Base-by-base conservation (phyloP, 2,888 invertebrate species). In the Syrphus vitripennis region DNA sequence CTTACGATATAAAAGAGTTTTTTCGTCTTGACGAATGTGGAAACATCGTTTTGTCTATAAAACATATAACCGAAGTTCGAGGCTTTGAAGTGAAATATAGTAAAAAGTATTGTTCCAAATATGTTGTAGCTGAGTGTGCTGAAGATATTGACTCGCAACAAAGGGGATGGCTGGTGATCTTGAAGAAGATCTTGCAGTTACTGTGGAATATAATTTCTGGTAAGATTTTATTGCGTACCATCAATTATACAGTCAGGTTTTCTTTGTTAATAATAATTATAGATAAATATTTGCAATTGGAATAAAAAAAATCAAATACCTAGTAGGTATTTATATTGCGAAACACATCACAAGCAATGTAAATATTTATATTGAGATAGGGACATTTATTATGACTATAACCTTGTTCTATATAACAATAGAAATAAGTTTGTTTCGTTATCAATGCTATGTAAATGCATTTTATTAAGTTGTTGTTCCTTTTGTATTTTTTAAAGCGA, bases 1-100 rank as follows among this genome's bases (percentile, higher is more conserved):
- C 91, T 70, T 92, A 91, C 57, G 92, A 92, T 78, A 90, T 92
- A 72, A 90, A 90, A 78, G 89, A 91, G 88, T 92, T 91, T 90
- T 93, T 93, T 88, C 92, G 91, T 63, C 90, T 93, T 67, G 91
- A 92, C 88, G 92, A 93, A 59, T 88, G 90, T 79, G 92, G 93
- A 87, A 92, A 90, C 89, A 92, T 92, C 42, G 84, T 92, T 88
- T 77, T 92, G 31, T 91, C 90, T 78, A 91, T 91, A 74, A 82
- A 89, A 75, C 92, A 92, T 87, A 91, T 92, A 26, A 88, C 88
- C 1, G 92, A 92, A 71, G 89, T 89, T 14, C 89, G 89, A 61
- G 91, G 91, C 0, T 88, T 88, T 75, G 91, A 91, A 21, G 77
- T 82, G 70, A 55, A 72, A 31, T 78, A 75, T 34, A 80, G 67